Evolutionary conservation across 1,140 invertebrate species (phyloP).

Genomic region (Temnothorax longispinosus): DNA sequence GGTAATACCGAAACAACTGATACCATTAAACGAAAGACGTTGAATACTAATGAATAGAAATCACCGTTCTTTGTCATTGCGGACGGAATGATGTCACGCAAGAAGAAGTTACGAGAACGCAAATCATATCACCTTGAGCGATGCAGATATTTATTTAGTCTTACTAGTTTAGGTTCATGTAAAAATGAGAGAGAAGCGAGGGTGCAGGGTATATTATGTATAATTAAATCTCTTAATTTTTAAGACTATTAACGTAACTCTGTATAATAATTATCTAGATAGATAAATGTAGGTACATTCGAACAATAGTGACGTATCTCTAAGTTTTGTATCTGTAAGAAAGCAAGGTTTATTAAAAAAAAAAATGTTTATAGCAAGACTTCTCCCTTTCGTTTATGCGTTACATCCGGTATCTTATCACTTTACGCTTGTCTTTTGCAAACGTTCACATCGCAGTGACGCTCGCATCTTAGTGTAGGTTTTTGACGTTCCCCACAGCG

Average conservation of each 20-base stretch:
- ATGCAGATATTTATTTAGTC: background rate
- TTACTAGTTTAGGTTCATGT: background rate
- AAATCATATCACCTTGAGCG: slow-evolving; percentile 57
- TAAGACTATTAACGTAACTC: background rate
- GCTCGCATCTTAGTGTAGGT: background rate
- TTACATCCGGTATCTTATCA: slow-evolving; percentile 45
- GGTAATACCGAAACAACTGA: slow-evolving; percentile 47
- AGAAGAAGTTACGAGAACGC: slow-evolving; percentile 46
- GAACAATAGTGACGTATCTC: background rate
- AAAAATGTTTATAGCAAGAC: background rate
- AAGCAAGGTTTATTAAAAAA: background rate
- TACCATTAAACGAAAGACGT: slow-evolving; percentile 55
- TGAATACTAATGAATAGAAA: slow-evolving; percentile 56
- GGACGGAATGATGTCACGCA: slow-evolving; percentile 53
- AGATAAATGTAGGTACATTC: background rate
- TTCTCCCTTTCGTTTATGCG: background rate
- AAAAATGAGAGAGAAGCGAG: background rate
- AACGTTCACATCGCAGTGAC: background rate
- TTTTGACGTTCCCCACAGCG: slow-evolving; percentile 49
- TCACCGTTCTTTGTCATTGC: slow-evolving; percentile 40
- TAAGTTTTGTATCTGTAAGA: no score
- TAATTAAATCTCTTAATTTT: background rate
- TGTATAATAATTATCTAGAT: background rate
- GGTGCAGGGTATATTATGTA: no score
- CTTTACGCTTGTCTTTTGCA: slow-evolving; percentile 6